Conservation (phyloP, 2,113 vertebrate genomes). For the Entomyzon cyanotis region DNA sequence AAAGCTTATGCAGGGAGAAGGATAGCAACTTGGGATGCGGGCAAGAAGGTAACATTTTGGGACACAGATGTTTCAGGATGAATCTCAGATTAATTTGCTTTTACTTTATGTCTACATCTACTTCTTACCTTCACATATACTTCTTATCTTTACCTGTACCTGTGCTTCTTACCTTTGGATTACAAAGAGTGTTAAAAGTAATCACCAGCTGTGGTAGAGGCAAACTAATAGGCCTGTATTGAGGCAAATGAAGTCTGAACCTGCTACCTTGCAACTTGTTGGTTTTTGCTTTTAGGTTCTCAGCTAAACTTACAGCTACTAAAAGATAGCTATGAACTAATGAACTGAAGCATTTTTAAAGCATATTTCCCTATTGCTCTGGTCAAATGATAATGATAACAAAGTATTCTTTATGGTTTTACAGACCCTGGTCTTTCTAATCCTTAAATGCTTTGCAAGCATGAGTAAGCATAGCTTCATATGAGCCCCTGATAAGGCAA, state of each 20-base stretch:
- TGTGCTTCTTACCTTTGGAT: background rate
- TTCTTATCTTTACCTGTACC: background rate
- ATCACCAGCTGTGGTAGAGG: background rate
- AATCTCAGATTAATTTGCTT: background rate
- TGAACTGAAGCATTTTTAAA: slow-evolving; percentile 3
- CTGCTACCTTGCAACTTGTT: background rate
- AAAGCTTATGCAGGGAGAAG: background rate
- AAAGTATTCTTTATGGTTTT: slow-evolving; percentile 23
- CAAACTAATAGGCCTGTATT: background rate
- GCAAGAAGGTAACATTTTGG: background rate
- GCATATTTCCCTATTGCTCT: background rate
- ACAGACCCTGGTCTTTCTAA: background rate
- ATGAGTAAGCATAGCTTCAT: slow-evolving; percentile 12
- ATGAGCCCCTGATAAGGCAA: background rate
- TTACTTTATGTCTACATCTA: slow-evolving; percentile 4
- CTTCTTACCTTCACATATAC: background rate
- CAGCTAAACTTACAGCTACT: background rate
- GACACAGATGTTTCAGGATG: background rate
- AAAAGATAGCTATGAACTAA: background rate
- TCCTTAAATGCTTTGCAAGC: slow-evolving; percentile 19
- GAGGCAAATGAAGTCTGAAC: background rate
- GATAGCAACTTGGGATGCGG: background rate
- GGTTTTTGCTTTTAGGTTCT: background rate
- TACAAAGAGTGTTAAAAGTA: background rate
- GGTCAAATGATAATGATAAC: background rate